Evolutionary conservation across 1,140 invertebrate genomes (phyloP).

Genomic region (Lepidurus packardi): DNA sequence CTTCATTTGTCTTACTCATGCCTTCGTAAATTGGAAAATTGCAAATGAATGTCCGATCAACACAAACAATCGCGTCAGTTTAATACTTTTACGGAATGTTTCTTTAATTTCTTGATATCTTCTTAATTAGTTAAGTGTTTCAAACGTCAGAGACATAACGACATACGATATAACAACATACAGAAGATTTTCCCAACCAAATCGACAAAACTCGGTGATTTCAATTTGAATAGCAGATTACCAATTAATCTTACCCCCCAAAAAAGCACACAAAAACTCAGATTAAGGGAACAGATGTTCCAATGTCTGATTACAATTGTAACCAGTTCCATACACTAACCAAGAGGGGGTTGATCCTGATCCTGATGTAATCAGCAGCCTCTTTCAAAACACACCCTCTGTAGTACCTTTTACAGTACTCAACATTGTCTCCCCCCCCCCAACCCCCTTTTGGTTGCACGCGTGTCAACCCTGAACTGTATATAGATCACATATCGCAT

Average conservation of each 20-base stretch:
- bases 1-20: too few relatives aligned
- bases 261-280: background rate
- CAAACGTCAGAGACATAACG: too few relatives aligned
- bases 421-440: background rate
- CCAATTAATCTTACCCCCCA: background rate
- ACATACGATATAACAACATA: too few relatives aligned
- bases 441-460: background rate
- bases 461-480: constrained; percentile 11
- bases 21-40: too few relatives aligned
- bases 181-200: background rate
- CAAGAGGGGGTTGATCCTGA: background rate
- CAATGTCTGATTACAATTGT: constrained; percentile 22
- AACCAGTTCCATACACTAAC: background rate
- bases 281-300: constrained; percentile 11
- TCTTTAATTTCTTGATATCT: too few relatives aligned
- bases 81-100: too few relatives aligned
- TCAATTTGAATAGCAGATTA: background rate
- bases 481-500: constrained; percentile 1
- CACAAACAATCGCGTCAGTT: too few relatives aligned
- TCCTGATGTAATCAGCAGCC: constrained; percentile 15
- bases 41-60: too few relatives aligned
- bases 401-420: background rate
- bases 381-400: constrained; percentile 9
- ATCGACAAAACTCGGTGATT: background rate
- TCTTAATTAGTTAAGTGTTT: too few relatives aligned